Evolutionary conservation across 2,888 invertebrate genomes (phyloP).

Genomic region (Cordilura impudica): DNA sequence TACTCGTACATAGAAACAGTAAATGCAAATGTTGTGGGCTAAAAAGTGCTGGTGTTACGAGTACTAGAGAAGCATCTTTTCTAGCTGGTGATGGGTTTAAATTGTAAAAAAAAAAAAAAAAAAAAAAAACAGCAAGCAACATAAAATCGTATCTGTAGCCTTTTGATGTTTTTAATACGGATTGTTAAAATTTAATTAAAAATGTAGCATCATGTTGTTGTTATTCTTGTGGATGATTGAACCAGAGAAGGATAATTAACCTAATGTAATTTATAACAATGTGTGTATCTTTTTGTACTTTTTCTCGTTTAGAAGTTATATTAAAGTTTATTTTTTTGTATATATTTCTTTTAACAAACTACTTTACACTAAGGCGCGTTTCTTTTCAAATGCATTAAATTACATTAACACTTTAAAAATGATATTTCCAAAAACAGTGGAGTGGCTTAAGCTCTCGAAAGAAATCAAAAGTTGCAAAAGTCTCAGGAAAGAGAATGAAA

Average conservation of each 20-base stretch:
- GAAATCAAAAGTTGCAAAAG: no score
- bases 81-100: not conserved
- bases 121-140: not conserved
- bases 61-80: not conserved
- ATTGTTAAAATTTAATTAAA: conserved; percentile 52
- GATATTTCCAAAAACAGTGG: no score
- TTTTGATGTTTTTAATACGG: conserved; percentile 46
- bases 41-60: not conserved
- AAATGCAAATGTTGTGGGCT: conserved; percentile 52
- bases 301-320: no score
- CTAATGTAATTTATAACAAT: not conserved
- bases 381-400: no score
- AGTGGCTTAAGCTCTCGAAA: no score
- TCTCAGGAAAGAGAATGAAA: no score
- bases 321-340: no score
- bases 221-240: not conserved
- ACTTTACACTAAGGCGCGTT: no score
- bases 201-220: conserved; percentile 5
- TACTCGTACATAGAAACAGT: not conserved
- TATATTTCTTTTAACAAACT: no score
- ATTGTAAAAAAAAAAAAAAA: not conserved
- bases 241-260: no score
- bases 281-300: not conserved
- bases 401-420: no score
- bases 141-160: no score